Evolutionary conservation across 2,888 invertebrate genomes (phyloP).

Genomic region (Cryptocephalus primarius): DNA sequence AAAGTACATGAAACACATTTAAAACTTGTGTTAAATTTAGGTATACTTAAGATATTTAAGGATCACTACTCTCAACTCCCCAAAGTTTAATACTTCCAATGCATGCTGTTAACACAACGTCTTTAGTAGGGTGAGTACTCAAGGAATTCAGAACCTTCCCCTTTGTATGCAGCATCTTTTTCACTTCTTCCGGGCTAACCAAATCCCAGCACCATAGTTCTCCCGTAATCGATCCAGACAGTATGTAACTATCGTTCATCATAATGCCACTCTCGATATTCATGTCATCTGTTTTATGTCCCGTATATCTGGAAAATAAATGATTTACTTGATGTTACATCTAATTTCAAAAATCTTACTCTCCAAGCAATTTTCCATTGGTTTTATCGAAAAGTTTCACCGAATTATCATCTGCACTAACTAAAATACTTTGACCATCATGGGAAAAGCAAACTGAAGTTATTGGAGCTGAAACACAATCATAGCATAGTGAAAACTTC

Average conservation of each 20-base stretch:
- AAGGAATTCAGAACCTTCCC: conserved; percentile 65
- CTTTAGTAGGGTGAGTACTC: conserved; percentile 68
- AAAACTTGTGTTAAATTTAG: too few species aligned
- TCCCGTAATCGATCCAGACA: conserved; percentile 86
- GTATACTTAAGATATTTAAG: too few species aligned
- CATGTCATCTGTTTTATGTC: conserved; percentile 73
- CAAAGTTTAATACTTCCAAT: conserved; percentile 63
- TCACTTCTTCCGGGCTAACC: conserved; percentile 54
- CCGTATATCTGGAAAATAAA: conserved; percentile 51
- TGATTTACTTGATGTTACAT: neutral
- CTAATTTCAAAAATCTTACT: conserved; percentile 35
- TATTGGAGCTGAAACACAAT: conserved; percentile 49
- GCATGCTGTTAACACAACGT: conserved; percentile 60
- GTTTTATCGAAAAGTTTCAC: conserved; percentile 83
- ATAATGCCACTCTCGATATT: conserved; percentile 81
- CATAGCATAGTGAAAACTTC: too few species aligned
- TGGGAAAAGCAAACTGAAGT: conserved; percentile 77
- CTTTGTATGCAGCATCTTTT: conserved; percentile 42
- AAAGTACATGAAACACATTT: too few species aligned
- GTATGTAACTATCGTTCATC: conserved; percentile 70
- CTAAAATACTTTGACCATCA: conserved; percentile 86
- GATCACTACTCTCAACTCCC: conserved; percentile 31
- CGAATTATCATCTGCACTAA: conserved; percentile 72
- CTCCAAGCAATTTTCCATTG: conserved; percentile 63
- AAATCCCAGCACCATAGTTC: conserved; percentile 84